phyloP scores from a whole-genome alignment of 2,888 invertebrate species.

The Acleris laterana region DNA sequence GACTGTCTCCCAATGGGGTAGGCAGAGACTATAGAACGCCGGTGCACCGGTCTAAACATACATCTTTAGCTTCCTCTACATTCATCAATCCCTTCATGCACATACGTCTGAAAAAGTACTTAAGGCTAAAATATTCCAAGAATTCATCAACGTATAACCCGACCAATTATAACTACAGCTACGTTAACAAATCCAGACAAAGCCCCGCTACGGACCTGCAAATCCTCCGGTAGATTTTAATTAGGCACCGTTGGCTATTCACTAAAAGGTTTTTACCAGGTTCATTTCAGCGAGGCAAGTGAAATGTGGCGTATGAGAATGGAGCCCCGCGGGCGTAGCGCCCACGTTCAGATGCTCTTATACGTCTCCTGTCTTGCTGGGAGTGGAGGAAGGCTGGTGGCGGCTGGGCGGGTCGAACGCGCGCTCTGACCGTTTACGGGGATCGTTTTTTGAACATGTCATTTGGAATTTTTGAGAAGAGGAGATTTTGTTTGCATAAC shows the following conservation, averaged over 20 bases:
- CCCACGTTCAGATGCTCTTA: slow-evolving; percentile 73
- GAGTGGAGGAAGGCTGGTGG: slow-evolving; percentile 49
- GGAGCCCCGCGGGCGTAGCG: slow-evolving; percentile 60
- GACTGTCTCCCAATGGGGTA: no score
- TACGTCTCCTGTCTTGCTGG: slow-evolving; percentile 70
- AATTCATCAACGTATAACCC: neutral
- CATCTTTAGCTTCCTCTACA: no score
- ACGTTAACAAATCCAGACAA: slow-evolving; percentile 19
- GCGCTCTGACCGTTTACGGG: neutral
- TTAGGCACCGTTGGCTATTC: slow-evolving; percentile 54
- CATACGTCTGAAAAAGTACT: no score
- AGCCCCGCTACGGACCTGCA: slow-evolving; percentile 2
- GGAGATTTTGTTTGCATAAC: no score
- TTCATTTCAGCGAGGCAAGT: slow-evolving; percentile 46
- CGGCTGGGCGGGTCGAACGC: slow-evolving; percentile 29
- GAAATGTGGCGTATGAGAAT: slow-evolving; percentile 47
- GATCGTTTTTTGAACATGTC: no score
- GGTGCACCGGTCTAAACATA: no score
- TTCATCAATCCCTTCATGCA: no score
- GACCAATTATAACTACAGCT: neutral
- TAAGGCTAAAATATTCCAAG: neutral
- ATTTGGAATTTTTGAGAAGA: no score
- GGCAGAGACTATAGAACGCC: no score
- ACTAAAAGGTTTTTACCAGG: slow-evolving; percentile 52
- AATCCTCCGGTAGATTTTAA: slow-evolving; percentile 46